Percentiles rank a stretch among this genome's conserved stretches.
Evolutionary conservation across 2,888 invertebrate genomes (phyloP).

Genomic region (Phrixothrix hirtus): DNA sequence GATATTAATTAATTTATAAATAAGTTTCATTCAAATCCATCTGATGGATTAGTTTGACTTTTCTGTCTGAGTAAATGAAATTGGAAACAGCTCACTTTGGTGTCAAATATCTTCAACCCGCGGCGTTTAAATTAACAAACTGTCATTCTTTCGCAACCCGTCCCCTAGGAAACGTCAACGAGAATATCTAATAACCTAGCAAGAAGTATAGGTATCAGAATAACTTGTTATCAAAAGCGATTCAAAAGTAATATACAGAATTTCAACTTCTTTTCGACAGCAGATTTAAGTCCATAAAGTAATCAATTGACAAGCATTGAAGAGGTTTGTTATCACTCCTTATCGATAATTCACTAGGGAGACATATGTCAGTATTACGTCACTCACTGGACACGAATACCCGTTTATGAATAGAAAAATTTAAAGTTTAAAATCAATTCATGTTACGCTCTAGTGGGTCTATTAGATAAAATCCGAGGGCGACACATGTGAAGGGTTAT

Average conservation of each 20-base stretch:
- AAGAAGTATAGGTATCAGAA: slow-evolving; percentile 31
- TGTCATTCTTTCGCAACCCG: slow-evolving; percentile 45
- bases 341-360: slow-evolving; percentile 28
- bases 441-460: slow-evolving; percentile 35
- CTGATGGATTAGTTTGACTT: too few relatives aligned
- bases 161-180: slow-evolving; percentile 38
- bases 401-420: slow-evolving; percentile 30
- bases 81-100: slow-evolving; percentile 29
- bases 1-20: too few relatives aligned
- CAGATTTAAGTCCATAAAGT: too few relatives aligned
- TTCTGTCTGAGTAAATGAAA: slow-evolving; percentile 22
- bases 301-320: too few relatives aligned
- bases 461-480: slow-evolving; percentile 33
- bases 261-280: too few relatives aligned
- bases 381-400: slow-evolving; percentile 31
- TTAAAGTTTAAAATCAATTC: slow-evolving; percentile 39
- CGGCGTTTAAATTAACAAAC: slow-evolving; percentile 46
- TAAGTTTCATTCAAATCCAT: too few relatives aligned
- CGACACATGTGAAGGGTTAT: slow-evolving; percentile 35
- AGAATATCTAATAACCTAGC: slow-evolving; percentile 45
- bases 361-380: slow-evolving; percentile 35
- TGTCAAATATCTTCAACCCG: slow-evolving; percentile 40
- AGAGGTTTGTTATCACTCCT: slow-evolving; percentile 25
- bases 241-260: slow-evolving; percentile 6
- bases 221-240: slow-evolving; percentile 31